A percentile compares a stretch with the other conserved stretches of the same genome.
phyloP scores from a whole-genome alignment of 2,888 invertebrate genomes.

The Corbicula japonica region DNA sequence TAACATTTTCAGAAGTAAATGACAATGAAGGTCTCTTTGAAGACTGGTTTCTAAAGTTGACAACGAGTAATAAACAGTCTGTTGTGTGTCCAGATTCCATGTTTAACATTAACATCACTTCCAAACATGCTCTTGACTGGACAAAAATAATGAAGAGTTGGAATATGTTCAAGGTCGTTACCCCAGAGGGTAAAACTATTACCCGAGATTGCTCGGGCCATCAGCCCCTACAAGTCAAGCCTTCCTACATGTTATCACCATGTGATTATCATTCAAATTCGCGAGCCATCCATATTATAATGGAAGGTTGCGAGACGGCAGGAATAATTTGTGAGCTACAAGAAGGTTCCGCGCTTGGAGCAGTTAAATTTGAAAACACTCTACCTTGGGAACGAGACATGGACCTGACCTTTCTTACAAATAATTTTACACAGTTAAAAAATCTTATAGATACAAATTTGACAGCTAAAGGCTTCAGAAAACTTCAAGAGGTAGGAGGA shows the following conservation, averaged over 20 bases:
- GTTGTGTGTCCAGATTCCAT: conserved; percentile 83
- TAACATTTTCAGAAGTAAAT: conserved; percentile 66
- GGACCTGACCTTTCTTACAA: conserved; percentile 74
- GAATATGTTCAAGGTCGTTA: conserved; percentile 43
- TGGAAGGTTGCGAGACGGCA: conserved; percentile 69
- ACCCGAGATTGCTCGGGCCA: no score
- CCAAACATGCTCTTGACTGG: conserved; percentile 24
- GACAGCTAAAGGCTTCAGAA: no score
- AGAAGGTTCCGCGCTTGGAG: conserved; percentile 81
- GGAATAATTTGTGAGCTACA: conserved; percentile 79
- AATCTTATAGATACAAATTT: conserved; percentile 19
- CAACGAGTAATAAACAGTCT: conserved; percentile 54
- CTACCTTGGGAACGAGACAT: conserved; percentile 85
- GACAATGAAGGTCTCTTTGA: conserved; percentile 70
- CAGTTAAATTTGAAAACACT: conserved; percentile 81
- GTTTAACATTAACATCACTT: conserved; percentile 70
- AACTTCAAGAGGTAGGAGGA: neutral
- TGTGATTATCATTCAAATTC: no score
- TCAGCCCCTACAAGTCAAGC: no score
- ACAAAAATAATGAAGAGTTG: conserved; percentile 40
- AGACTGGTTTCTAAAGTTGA: conserved; percentile 80
- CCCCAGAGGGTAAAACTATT: conserved; percentile 73
- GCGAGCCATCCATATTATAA: conserved; percentile 68
- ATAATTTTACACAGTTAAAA: conserved; percentile 68
- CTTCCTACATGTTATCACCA: no score